Evolutionary conservation across 2,797 vertebrate species (phyloP).

Genomic region (Notolepis coatsorum): DNA sequence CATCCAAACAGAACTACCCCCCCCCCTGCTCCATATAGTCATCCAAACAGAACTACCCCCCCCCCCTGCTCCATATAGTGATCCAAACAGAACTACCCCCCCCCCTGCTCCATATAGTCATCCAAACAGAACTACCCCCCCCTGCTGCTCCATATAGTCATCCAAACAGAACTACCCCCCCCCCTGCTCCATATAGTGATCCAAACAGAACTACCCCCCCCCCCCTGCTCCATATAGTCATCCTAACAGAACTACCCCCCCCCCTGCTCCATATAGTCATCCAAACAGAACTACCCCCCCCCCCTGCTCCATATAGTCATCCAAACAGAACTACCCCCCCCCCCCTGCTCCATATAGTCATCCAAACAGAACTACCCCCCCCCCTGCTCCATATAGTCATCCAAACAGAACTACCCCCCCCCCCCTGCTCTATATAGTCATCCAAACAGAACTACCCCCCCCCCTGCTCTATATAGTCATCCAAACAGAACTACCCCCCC

Average conservation of each 20-base stretch:
- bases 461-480: too few species aligned
- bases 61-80: conserved; percentile 39
- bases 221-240: conserved; percentile 42
- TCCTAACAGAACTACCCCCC: conserved; percentile 43
- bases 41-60: too few species aligned
- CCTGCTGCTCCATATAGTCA: conserved; percentile 42
- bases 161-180: conserved; percentile 50
- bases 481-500: too few species aligned
- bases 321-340: conserved; percentile 48
- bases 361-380: conserved; percentile 50
- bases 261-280: too few species aligned
- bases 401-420: conserved; percentile 48
- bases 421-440: conserved; percentile 42
- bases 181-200: conserved; percentile 43
- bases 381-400: conserved; percentile 44
- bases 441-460: conserved; percentile 47
- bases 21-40: too few species aligned
- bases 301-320: conserved; percentile 44
- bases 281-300: too few species aligned
- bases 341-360: conserved; percentile 42
- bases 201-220: conserved; percentile 48
- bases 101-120: too few species aligned
- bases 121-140: too few species aligned
- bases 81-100: conserved; percentile 48
- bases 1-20: conserved; percentile 50